Evolutionary conservation across 2,797 vertebrate genomes (phyloP).

Genomic region (Sebastes ruberrimus): DNA sequence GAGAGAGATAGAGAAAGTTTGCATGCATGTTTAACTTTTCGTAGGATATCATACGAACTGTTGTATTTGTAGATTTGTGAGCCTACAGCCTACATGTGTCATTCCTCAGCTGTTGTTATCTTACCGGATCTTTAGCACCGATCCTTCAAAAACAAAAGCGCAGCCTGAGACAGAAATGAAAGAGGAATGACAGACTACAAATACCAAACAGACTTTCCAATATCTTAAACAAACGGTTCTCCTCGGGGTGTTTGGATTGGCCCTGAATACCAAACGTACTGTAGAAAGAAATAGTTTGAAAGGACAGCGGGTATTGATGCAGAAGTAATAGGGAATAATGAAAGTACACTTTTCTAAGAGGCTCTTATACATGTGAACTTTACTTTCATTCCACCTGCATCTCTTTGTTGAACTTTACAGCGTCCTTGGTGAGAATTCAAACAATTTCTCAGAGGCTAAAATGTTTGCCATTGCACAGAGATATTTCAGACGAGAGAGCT

Average conservation of each 20-base stretch:
- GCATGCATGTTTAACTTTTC: not conserved
- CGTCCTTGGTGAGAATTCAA: not conserved
- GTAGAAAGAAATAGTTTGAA: not conserved
- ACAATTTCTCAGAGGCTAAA: not conserved
- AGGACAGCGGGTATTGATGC: not conserved
- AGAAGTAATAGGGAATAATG: not conserved
- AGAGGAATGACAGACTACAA: constrained; percentile 10
- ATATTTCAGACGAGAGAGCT: not conserved
- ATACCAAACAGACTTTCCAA: not conserved
- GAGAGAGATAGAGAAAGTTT: not conserved
- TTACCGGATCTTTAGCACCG: not conserved
- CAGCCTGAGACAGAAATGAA: constrained; percentile 4
- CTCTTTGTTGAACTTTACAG: not conserved
- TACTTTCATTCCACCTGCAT: not conserved
- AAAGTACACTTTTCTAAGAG: not conserved
- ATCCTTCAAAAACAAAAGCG: constrained; percentile 12
- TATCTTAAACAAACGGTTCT: not conserved
- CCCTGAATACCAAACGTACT: not conserved
- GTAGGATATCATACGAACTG: not conserved
- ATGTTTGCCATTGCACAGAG: not conserved
- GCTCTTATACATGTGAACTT: not conserved
- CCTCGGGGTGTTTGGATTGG: not conserved
- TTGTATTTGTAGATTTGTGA: not conserved
- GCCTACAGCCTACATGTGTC: constrained; percentile 5
- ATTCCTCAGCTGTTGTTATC: constrained; percentile 30